Evolutionary conservation across 2,888 invertebrate species (phyloP).

Genomic region (Scaeva pyrastri): DNA sequence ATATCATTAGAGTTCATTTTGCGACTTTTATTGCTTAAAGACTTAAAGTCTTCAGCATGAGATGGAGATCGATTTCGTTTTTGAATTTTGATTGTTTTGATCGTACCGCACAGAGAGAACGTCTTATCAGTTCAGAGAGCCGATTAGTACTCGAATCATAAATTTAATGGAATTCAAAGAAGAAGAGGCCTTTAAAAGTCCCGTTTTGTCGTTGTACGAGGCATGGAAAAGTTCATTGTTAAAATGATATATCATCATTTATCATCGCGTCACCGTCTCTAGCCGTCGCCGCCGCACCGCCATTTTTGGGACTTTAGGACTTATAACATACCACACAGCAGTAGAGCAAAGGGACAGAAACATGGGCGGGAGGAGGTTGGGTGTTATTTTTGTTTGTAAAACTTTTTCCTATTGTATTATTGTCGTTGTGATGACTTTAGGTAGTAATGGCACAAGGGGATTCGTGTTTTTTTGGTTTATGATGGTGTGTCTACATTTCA

Average conservation of each 20-base stretch:
- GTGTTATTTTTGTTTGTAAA: slow-evolving; percentile 54
- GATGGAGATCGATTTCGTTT: no score
- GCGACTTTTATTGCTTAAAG: no score
- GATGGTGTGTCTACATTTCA: slow-evolving; percentile 15
- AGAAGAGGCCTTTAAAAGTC: slow-evolving; percentile 33
- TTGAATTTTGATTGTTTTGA: no score
- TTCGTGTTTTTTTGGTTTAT: not conserved
- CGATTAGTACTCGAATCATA: slow-evolving; percentile 38
- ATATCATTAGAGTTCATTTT: no score
- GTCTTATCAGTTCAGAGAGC: no score
- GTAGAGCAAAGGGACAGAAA: slow-evolving; percentile 34
- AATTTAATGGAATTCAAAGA: slow-evolving; percentile 59
- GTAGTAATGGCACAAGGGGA: not conserved
- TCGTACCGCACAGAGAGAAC: no score
- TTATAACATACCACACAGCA: not conserved
- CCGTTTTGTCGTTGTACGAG: slow-evolving; percentile 15
- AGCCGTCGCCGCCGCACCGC: not conserved
- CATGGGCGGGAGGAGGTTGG: not conserved
- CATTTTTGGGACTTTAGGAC: slow-evolving; percentile 8
- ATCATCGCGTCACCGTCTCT: slow-evolving; percentile 44
- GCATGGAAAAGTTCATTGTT: slow-evolving; percentile 69
- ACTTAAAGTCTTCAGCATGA: no score
- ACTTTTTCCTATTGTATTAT: slow-evolving; percentile 61
- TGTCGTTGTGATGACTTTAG: slow-evolving; percentile 4
- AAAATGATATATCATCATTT: slow-evolving; percentile 73